These are phyloP conservation scores for Alexandromys fortis DNA, from an alignment of 2,113 vertebrate genomes.

Conservation along the genomic window DNA sequence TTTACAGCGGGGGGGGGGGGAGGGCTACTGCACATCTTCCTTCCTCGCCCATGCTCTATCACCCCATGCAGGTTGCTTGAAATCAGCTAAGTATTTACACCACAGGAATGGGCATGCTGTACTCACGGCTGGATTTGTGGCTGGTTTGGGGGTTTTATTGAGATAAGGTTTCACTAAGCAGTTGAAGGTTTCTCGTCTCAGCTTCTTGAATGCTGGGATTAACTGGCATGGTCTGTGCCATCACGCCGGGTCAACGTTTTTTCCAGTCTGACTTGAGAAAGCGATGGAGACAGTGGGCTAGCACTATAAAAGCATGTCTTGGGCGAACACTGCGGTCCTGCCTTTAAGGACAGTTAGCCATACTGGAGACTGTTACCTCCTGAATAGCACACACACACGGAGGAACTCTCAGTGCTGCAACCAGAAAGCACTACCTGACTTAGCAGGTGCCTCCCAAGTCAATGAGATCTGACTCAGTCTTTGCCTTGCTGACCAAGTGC, in stretches of 20 bases:
- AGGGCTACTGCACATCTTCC: neutral
- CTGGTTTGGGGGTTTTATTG: neutral
- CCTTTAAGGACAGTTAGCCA: neutral
- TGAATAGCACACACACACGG: neutral
- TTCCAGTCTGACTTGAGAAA: neutral
- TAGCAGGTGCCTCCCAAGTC: neutral
- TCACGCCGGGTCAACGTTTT: neutral
- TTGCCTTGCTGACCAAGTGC: neutral
- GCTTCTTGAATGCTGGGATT: neutral
- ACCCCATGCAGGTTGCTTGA: neutral
- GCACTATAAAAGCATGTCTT: neutral
- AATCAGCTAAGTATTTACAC: neutral
- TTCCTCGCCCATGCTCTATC: too few species aligned
- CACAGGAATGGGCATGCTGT: neutral
- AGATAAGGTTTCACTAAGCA: neutral
- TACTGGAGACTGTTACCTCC: neutral
- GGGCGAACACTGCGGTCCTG: neutral
- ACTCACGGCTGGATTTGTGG: neutral
- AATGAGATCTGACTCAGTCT: neutral
- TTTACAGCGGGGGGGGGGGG: accelerated
- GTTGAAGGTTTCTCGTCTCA: neutral
- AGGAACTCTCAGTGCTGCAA: neutral
- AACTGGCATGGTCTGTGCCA: neutral
- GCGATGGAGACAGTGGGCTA: neutral
- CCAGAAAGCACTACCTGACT: neutral